Evolutionary conservation across 1,140 invertebrate species (phyloP), one percentile per base, ranked within the genome.

Genomic region (Ceratina australensis): DNA sequence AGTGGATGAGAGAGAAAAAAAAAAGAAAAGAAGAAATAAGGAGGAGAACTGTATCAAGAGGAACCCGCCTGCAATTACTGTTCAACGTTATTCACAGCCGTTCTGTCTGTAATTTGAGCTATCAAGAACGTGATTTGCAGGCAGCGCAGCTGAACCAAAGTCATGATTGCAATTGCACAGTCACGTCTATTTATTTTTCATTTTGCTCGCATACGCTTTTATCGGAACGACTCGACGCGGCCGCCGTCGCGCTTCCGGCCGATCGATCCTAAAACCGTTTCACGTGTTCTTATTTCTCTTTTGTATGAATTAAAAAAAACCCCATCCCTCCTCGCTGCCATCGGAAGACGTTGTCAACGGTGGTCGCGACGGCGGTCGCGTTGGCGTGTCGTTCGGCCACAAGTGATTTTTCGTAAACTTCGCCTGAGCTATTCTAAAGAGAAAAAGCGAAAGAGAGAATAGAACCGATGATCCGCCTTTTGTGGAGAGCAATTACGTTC

Each of bases 331-430:
- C 33, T 42, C 33, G 33, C 33, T 42, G 33, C 33, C 33, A 42
- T 42, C 33, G 10, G 3, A 42, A 2, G 5, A 42, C 5, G 33
- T 42, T 42, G 33, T 42, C 33, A 33, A 16, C 2, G 10, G 10
- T 10, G 22, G 8, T 24, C 16, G 28, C 16, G n/a, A 15, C 54
- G 1, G 26, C 47, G 33, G 28, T 10, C 47, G 28, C 22, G 28
- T 57, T 50, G 50, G 47, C n/a, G 42, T 60, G 33, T 18, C 18
- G 42, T 50, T 72, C 47, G 18, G 68, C 63, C 65, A 63, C 71
- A 57, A 83, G 61, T 72, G 63, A 83, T 82, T 81, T 82, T 81
- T 83, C 42, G 57, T 68, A 75, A n/a, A 75, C 18, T 72, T 82
- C 13, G 24, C 57, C 72, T 65, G 67, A 13, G 28, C 61, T 65